A percentile compares a stretch with the other conserved stretches of the same genome.
Conservation (phyloP, 2,113 vertebrate genomes). For the Atherinomorus stipes region DNA sequence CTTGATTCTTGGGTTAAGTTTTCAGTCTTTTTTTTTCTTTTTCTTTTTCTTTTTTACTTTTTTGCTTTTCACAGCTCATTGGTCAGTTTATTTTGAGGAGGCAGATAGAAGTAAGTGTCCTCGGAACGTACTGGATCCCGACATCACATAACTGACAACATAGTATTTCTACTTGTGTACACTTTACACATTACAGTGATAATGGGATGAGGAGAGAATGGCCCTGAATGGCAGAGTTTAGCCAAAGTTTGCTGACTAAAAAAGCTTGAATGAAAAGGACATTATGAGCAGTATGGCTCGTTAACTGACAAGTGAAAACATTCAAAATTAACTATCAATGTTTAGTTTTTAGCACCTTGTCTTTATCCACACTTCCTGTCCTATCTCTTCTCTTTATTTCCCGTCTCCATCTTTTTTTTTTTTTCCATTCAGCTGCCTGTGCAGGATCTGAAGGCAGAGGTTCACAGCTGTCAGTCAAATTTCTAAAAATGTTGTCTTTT, state of each 20-base stretch:
- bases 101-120: not conserved
- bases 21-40: not conserved
- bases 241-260: not conserved
- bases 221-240: constrained; percentile 1
- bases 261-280: not conserved
- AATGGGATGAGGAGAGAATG: not conserved
- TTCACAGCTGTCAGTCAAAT: constrained; percentile 70
- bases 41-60: too few species aligned
- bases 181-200: not conserved
- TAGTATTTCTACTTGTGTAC: not conserved
- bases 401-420: constrained; percentile 27
- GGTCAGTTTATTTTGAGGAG: not conserved
- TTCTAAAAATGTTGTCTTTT: constrained; percentile 64
- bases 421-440: constrained; percentile 43
- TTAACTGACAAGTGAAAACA: constrained; percentile 23
- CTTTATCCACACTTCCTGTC: constrained; percentile 5
- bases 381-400: constrained; percentile 23
- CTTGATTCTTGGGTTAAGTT: not conserved
- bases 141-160: not conserved
- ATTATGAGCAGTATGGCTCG: not conserved
- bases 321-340: constrained; percentile 24
- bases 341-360: not conserved
- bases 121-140: not conserved
- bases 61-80: not conserved
- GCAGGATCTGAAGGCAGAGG: constrained; percentile 47